Evolutionary conservation across 2,888 invertebrate species (phyloP).

Genomic region (Chymomyza caudatula): DNA sequence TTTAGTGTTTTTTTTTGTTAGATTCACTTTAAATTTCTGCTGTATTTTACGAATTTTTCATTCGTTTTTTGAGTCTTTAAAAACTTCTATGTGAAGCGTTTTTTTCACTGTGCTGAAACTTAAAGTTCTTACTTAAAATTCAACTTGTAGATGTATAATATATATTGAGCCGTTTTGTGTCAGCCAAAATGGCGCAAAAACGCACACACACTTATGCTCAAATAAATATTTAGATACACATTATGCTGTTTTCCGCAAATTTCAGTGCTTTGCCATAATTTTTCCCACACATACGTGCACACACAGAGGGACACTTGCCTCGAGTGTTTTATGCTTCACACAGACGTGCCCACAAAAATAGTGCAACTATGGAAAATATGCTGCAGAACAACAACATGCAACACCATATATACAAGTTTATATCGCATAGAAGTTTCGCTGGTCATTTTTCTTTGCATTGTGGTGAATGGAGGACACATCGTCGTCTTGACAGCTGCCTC

Average conservation of each 20-base stretch:
- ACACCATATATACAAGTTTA: slow-evolving; percentile 18
- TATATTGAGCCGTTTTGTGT: background rate
- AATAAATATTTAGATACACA: background rate
- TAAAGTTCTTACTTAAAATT: background rate
- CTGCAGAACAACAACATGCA: slow-evolving; percentile 2
- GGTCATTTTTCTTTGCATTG: slow-evolving; percentile 15
- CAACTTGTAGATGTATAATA: background rate
- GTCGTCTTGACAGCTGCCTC: slow-evolving; percentile 10
- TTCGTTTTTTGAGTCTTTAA: no score
- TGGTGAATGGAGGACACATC: background rate
- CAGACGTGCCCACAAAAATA: background rate
- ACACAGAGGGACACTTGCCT: background rate
- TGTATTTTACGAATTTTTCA: no score
- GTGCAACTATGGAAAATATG: background rate
- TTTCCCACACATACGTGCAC: background rate
- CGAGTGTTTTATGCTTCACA: slow-evolving; percentile 32
- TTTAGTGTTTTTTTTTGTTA: no score
- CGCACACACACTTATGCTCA: background rate
- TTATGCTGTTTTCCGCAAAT: slow-evolving; percentile 3
- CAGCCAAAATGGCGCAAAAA: background rate
- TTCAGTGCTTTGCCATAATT: slow-evolving; percentile 17
- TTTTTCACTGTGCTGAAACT: background rate
- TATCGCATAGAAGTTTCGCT: slow-evolving; percentile 12
- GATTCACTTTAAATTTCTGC: no score
- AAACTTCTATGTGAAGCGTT: background rate